These are phyloP conservation scores for Anoplophora glabripennis DNA, from an alignment of 1,140 invertebrate species.

Conservation along the genomic window DNA sequence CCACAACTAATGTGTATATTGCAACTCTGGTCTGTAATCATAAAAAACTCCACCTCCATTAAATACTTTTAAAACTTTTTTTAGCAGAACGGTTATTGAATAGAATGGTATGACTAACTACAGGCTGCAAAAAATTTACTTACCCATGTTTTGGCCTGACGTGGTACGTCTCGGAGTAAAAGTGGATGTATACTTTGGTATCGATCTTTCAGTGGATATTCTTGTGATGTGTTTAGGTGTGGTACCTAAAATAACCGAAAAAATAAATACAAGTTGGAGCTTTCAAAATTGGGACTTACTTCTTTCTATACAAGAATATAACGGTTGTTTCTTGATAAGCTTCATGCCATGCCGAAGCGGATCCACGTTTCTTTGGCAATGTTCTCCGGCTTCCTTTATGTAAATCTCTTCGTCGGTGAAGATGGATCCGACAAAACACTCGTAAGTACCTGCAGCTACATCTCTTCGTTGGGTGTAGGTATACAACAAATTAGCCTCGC, in stretches of 20 bases:
- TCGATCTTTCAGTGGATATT: conserved; percentile 3
- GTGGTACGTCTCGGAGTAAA: conserved; percentile 13
- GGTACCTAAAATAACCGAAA: conserved; percentile 1
- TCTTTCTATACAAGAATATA: conserved; percentile 27
- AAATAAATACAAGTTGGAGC: background rate
- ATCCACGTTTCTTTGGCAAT: conserved; percentile 64
- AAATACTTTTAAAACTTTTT: too few species aligned
- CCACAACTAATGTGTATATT: too few species aligned
- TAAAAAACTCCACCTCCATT: too few species aligned
- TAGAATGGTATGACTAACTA: too few species aligned
- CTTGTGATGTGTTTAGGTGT: conserved; percentile 1
- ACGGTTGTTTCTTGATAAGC: conserved; percentile 45
- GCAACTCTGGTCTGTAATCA: too few species aligned
- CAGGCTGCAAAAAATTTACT: background rate
- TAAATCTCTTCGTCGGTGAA: conserved; percentile 58
- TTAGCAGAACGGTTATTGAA: too few species aligned
- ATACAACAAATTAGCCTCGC: conserved; percentile 64
- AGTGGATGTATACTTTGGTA: conserved; percentile 3
- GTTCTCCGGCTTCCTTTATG: conserved; percentile 68
- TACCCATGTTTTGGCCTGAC: conserved; percentile 8
- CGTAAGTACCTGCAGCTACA: conserved; percentile 57
- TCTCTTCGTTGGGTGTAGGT: conserved; percentile 69
- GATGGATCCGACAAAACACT: conserved; percentile 72
- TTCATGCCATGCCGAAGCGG: conserved; percentile 64
- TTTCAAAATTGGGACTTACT: conserved; percentile 10